A percentile compares a stretch with the other conserved stretches of the same genome.
phyloP scores from a whole-genome alignment of 2,113 vertebrate species.

The Danionella cerebrum region DNA sequence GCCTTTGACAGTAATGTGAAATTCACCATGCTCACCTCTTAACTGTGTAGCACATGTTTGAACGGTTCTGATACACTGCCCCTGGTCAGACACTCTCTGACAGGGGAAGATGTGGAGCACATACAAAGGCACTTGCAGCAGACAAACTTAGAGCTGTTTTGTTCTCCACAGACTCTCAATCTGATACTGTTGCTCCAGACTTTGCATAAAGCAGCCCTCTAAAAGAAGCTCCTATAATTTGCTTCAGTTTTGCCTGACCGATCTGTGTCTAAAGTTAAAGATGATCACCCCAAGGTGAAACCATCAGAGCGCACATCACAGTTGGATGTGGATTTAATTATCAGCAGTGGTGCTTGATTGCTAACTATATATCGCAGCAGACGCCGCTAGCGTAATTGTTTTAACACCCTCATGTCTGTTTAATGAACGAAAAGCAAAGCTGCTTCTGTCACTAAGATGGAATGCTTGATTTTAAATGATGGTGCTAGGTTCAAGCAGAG shows the following conservation, averaged over 20 bases:
- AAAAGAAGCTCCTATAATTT: neutral
- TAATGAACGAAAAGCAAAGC: slow-evolving; percentile 1
- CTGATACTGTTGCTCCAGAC: neutral
- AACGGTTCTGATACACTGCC: slow-evolving; percentile 68
- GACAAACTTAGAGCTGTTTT: slow-evolving; percentile 62
- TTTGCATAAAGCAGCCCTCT: neutral
- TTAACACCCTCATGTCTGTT: slow-evolving; percentile 2
- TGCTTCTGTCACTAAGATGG: neutral
- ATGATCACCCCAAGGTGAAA: slow-evolving; percentile 32
- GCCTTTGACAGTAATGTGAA: slow-evolving; percentile 63
- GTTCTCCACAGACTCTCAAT: slow-evolving; percentile 42
- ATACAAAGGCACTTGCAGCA: slow-evolving; percentile 62
- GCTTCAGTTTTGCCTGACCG: slow-evolving; percentile 4
- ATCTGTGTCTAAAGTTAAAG: slow-evolving; percentile 19
- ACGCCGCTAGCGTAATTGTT: slow-evolving; percentile 6
- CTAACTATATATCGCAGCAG: slow-evolving; percentile 20
- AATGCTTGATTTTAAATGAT: neutral
- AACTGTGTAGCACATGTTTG: slow-evolving; percentile 63
- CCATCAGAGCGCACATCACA: neutral
- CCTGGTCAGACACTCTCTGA: slow-evolving; percentile 65
- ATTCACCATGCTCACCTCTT: slow-evolving; percentile 64
- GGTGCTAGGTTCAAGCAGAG: neutral
- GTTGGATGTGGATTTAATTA: slow-evolving; percentile 33
- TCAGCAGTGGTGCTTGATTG: slow-evolving; percentile 33
- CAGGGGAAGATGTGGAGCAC: slow-evolving; percentile 66